phyloP scores from a whole-genome alignment of 2,888 invertebrate genomes.

The Poecilobothrus nobilitatus region DNA sequence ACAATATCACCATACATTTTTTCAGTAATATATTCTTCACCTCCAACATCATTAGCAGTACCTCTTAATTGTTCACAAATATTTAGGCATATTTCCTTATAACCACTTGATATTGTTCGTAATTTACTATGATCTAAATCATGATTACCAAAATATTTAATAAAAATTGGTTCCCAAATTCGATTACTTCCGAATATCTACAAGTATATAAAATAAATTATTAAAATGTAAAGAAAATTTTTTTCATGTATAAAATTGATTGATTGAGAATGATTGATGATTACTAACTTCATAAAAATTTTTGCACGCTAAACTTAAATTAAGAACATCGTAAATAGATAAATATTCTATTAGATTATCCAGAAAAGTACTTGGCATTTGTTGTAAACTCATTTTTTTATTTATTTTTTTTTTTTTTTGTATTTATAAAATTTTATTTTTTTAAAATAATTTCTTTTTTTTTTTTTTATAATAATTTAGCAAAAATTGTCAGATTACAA shows the following conservation, averaged over 20 bases:
- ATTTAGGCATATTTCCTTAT: slow-evolving; percentile 14
- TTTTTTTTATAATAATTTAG: too few species aligned
- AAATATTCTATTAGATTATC: slow-evolving; percentile 14
- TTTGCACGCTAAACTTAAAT: background rate
- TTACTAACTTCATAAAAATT: too few species aligned
- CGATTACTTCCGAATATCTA: too few species aligned
- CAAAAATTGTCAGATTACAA: too few species aligned
- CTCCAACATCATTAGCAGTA: background rate
- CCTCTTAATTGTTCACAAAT: slow-evolving; percentile 8
- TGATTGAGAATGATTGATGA: too few species aligned
- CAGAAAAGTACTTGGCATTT: slow-evolving; percentile 18
- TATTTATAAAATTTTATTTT: background rate
- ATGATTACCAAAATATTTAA: background rate
- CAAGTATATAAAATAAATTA: too few species aligned
- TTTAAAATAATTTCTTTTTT: background rate
- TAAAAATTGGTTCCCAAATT: too few species aligned
- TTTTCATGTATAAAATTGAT: too few species aligned
- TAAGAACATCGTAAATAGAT: slow-evolving; percentile 16
- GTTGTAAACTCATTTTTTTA: slow-evolving; percentile 11
- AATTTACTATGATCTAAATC: slow-evolving; percentile 16
- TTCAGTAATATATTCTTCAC: background rate
- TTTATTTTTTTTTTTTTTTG: background rate
- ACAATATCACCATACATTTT: background rate
- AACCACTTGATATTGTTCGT: slow-evolving; percentile 13
- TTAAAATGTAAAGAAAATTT: too few species aligned